Evolutionary conservation across 2,888 invertebrate genomes (phyloP).

Genomic region (Trichopoda pennipes): DNA sequence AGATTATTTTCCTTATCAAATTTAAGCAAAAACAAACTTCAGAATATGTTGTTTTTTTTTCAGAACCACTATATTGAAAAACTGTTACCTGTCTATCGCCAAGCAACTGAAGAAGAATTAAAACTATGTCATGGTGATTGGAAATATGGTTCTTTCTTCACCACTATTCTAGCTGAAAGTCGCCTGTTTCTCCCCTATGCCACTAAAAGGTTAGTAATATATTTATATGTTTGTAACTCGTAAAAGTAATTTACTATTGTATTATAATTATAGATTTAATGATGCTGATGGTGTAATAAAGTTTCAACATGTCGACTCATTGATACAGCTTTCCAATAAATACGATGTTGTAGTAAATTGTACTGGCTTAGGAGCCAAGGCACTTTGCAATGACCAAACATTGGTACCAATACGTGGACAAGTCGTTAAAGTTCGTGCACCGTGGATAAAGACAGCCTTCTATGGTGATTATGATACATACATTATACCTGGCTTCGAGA

Average conservation of each 20-base stretch:
- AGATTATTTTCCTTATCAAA: no score
- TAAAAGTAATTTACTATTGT: neutral
- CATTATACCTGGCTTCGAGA: conserved; percentile 88
- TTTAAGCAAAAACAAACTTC: no score
- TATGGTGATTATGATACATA: conserved; percentile 94
- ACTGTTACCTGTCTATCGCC: conserved; percentile 88
- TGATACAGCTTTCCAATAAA: conserved; percentile 84
- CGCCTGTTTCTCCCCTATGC: conserved; percentile 90
- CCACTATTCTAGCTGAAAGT: conserved; percentile 89
- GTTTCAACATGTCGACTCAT: conserved; percentile 83
- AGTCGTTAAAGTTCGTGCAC: conserved; percentile 89
- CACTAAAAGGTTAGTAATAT: conserved; percentile 83
- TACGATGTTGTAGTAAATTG: conserved; percentile 91
- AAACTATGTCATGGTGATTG: conserved; percentile 87
- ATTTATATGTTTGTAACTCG: neutral
- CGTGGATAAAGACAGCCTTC: conserved; percentile 94
- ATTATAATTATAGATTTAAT: conserved; percentile 81
- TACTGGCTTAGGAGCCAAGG: conserved; percentile 90
- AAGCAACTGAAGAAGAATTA: conserved; percentile 88
- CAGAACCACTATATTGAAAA: conserved; percentile 90
- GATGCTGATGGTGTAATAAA: conserved; percentile 85
- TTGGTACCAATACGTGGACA: conserved; percentile 92
- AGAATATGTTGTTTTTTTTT: no score
- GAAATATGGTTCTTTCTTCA: conserved; percentile 92
- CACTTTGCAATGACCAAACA: conserved; percentile 87